A percentile compares a stretch with the other conserved stretches of the same genome.
These are phyloP conservation scores for Arrhamphus sclerolepis DNA, from an alignment of 2,797 vertebrate species.

Conservation along the genomic window DNA sequence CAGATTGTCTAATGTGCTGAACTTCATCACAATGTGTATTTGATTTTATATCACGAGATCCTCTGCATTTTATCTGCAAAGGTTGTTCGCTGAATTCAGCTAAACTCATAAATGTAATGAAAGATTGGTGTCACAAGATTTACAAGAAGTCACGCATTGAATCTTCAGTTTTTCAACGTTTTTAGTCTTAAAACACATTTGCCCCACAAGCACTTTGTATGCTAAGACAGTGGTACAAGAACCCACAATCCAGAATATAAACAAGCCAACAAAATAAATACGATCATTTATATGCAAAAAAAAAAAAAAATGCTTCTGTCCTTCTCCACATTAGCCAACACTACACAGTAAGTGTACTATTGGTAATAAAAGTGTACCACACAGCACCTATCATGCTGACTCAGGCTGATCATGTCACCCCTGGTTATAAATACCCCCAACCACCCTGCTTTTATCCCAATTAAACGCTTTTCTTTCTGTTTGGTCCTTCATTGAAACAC, in stretches of 20 bases:
- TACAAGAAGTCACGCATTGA: conserved; percentile 10
- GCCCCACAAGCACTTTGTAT: neutral
- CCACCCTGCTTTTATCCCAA: conserved; percentile 37
- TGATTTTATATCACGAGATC: neutral
- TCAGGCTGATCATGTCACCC: conserved; percentile 63
- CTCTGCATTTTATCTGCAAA: too few relatives aligned
- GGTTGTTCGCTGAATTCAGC: neutral
- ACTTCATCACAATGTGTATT: neutral
- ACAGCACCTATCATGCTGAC: conserved; percentile 62
- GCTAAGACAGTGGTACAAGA: conserved; percentile 6
- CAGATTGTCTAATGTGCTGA: conserved; percentile 1
- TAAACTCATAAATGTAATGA: neutral
- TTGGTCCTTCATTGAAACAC: conserved; percentile 21
- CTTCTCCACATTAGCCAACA: conserved; percentile 9
- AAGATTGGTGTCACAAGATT: conserved; percentile 2
- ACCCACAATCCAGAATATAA: conserved; percentile 27
- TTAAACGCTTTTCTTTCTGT: conserved; percentile 43
- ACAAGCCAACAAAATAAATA: conserved; percentile 11
- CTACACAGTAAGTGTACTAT: conserved; percentile 25
- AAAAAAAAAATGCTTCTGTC: neutral
- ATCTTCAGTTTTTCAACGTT: neutral
- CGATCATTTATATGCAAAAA: too few relatives aligned
- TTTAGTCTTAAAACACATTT: conserved; percentile 1
- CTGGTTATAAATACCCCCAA: conserved; percentile 45
- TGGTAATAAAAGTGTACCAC: conserved; percentile 65